A percentile compares a stretch with the other conserved stretches of the same genome.
Conservation (phyloP, 2,113 vertebrate genomes). For the Lasiurus borealis region DNA sequence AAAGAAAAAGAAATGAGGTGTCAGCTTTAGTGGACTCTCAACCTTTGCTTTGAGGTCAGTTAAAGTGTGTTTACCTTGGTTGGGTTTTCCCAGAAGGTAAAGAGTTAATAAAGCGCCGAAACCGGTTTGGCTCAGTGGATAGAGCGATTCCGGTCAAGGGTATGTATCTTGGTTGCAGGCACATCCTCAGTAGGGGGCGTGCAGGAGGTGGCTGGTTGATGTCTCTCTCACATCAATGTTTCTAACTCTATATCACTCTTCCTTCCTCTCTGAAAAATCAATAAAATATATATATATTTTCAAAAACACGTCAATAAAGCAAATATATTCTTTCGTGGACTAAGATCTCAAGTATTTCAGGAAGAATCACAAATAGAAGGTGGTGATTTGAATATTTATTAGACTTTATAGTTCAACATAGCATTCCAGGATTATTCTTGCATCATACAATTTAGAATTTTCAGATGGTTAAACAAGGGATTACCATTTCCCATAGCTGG, state of each 20-base stretch:
- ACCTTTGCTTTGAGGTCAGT: not conserved
- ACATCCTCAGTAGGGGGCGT: no score
- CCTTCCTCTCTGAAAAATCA: no score
- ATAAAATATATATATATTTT: not conserved
- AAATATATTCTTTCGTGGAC: not conserved
- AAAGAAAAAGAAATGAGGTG: not conserved
- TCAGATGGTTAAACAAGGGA: not conserved
- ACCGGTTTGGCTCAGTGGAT: no score
- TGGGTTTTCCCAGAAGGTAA: not conserved
- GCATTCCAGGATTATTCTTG: not conserved
- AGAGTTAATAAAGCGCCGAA: not conserved
- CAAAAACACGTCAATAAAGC: not conserved
- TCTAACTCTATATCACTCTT: no score
- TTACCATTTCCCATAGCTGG: not conserved
- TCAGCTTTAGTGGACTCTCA: not conserved
- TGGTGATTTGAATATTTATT: slow-evolving; percentile 41
- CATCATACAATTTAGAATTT: slow-evolving; percentile 18
- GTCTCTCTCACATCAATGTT: no score
- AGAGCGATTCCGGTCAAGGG: no score
- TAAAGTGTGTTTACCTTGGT: slow-evolving; percentile 14
- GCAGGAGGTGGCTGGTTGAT: no score
- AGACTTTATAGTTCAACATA: slow-evolving; percentile 42
- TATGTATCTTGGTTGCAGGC: no score
- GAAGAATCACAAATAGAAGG: slow-evolving; percentile 34
- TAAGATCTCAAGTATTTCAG: slow-evolving; percentile 13